Base-by-base conservation (phyloP, 2,797 vertebrate genomes). In the Notolabrus celidotus region DNA sequence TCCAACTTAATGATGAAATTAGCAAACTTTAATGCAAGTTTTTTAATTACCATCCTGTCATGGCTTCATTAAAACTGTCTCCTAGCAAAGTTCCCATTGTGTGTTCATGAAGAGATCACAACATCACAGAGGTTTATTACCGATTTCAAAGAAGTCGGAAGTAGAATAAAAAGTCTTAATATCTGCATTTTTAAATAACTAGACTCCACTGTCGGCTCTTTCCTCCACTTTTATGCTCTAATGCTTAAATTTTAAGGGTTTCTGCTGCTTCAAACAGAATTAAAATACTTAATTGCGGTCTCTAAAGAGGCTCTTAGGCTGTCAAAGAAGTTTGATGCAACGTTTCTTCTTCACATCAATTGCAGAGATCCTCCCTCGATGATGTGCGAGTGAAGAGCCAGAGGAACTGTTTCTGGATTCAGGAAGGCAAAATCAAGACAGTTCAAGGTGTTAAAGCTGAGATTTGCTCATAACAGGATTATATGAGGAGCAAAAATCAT, bases 1-100 rank as follows among this genome's bases (percentile, higher is more conserved):
- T 34, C 54, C 70, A 64, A 68, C 71, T 68, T 43, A 36, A 34
- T 53, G 47, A 83, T 77, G 74, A 68, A 67, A 81, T 62, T 10
- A 79, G 69, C 43, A 0, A 23, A 67, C 71, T 71, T 71, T 53
- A 63, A 77, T 17, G 55, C 25, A 27, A 59, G 41, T 52, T 36
- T 72, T 68, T 57, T 65, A 67, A 83, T 81, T 69, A 77, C 1
- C 0, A 3, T 14, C 39, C 55, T 62, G 51, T 73, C 58, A 43
- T 27, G 51, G 74, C 69, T 70, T 45, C 22, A 61, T 19, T 25
- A 20, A 53, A 31, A 58, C 25, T 4, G 72, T 53, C 53, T 53
- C 2, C 1, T 7, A 53, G 16, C 19, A 17, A 59, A 62, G 51
- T 55, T 54, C 58, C 17, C 7, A 31, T 38, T 46, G 45, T 14